These are phyloP conservation scores for Musca vetustissima DNA, from an alignment of 1,140 invertebrate genomes.

Conservation along the genomic window DNA sequence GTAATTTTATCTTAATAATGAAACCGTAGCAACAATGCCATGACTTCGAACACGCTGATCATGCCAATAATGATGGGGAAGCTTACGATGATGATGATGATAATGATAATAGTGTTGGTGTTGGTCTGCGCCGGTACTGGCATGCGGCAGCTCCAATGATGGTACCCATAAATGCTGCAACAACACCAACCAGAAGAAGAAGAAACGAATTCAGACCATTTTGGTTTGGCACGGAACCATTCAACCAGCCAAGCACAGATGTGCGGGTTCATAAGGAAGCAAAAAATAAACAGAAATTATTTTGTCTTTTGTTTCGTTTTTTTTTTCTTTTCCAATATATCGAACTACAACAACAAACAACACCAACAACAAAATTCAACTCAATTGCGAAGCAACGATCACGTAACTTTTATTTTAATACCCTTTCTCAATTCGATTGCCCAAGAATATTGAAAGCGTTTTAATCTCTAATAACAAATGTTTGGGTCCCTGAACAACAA, in stretches of 20 bases:
- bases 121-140: too few species aligned
- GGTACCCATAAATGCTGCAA: too few species aligned
- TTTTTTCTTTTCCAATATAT: too few species aligned
- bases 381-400: neutral
- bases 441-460: conserved; percentile 10
- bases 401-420: neutral
- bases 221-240: neutral
- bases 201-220: neutral
- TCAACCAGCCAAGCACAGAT: neutral
- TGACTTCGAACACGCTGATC: neutral
- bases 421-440: conserved; percentile 1
- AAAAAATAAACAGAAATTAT: neutral
- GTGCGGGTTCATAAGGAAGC: conserved; percentile 10
- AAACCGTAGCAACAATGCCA: neutral
- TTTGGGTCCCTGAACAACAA: neutral
- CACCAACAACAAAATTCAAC: neutral
- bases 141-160: too few species aligned
- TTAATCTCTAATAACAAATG: too few species aligned
- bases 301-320: too few species aligned
- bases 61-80: too few species aligned
- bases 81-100: too few species aligned
- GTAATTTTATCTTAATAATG: conserved; percentile 18
- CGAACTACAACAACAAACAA: too few species aligned
- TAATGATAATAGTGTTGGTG: too few species aligned
- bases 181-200: too few species aligned